Evolutionary conservation across 2,113 vertebrate species (phyloP).

Genomic region (Syrmaticus mikado): DNA sequence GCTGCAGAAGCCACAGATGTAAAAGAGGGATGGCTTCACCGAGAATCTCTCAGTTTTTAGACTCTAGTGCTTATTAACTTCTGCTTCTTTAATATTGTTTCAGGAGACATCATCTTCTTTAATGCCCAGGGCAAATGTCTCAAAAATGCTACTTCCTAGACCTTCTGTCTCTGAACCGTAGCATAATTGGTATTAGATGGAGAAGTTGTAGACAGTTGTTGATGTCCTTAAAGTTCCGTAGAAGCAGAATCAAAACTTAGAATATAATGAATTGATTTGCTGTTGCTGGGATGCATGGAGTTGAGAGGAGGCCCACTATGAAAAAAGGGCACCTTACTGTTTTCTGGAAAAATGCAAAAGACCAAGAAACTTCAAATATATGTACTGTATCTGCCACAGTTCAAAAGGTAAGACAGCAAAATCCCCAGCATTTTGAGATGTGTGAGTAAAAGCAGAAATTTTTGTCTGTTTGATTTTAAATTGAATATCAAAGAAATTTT

Average conservation of each 20-base stretch:
- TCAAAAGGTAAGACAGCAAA: neutral
- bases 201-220: neutral
- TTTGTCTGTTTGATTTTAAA: neutral
- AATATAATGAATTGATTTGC: neutral
- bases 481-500: neutral
- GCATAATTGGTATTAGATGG: neutral
- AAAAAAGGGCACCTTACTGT: neutral
- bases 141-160: neutral
- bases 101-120: neutral
- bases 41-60: neutral
- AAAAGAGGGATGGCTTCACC: neutral
- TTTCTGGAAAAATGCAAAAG: neutral
- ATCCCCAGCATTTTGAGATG: neutral
- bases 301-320: neutral
- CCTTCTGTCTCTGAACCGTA: neutral
- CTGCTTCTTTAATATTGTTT: rapidly evolving
- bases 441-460: neutral
- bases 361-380: neutral
- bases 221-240: neutral
- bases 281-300: neutral
- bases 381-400: neutral
- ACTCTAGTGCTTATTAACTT: neutral
- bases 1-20: neutral
- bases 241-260: neutral
- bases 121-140: neutral